Conservation (phyloP, 2,888 invertebrate genomes). For the Rotaria sp. region DNA sequence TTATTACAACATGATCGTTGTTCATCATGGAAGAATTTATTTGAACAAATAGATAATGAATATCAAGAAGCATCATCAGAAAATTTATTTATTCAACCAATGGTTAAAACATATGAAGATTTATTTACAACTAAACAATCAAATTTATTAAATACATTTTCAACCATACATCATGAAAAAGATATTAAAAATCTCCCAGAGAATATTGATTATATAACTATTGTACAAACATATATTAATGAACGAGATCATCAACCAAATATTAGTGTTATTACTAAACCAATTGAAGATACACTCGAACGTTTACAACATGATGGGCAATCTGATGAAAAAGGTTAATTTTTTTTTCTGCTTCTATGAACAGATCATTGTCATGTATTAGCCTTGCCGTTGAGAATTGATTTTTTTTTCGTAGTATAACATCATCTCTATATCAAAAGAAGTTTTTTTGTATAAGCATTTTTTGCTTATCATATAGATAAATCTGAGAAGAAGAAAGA, state of each 20-base stretch:
- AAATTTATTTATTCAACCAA: neutral
- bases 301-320: neutral
- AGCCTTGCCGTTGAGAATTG: neutral
- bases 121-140: neutral
- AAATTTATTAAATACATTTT: neutral
- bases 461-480: neutral
- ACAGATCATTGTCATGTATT: neutral
- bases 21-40: slow-evolving; percentile 16
- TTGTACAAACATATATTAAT: neutral
- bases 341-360: neutral
- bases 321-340: neutral
- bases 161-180: neutral
- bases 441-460: neutral
- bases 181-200: neutral
- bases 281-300: neutral
- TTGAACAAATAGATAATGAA: neutral
- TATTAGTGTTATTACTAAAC: neutral
- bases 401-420: neutral
- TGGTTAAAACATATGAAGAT: neutral
- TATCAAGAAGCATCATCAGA: neutral
- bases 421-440: neutral
- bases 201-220: neutral
- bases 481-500: neutral
- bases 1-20: neutral
- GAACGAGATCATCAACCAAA: neutral